Conservation (phyloP, 1,140 invertebrate genomes). For the honey bee (Apis mellifera) region Amel_HAv3.1 CM009934.2:5903001-5903500, state of each 20-base stretch:
- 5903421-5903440: slow-evolving; percentile 10
- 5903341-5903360: slow-evolving; percentile 72
- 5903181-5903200: slow-evolving; percentile 65
- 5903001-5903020: slow-evolving; percentile 61
- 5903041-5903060: slow-evolving; percentile 14
- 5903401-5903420: too few relatives aligned
- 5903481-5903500: slow-evolving; percentile 70
- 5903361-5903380: neutral
- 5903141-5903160: slow-evolving; percentile 55
- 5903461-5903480: slow-evolving; percentile 26
- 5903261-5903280: slow-evolving; percentile 56
- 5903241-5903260: slow-evolving; percentile 66
- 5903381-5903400: too few relatives aligned
- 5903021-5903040: slow-evolving; percentile 52
- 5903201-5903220: slow-evolving; percentile 64
- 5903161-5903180: slow-evolving; percentile 67
- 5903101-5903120: neutral
- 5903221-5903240: slow-evolving; percentile 66
- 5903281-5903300: slow-evolving; percentile 68
- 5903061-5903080: too few relatives aligned
- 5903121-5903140: neutral
- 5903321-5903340: slow-evolving; percentile 62
- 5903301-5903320: slow-evolving; percentile 30
- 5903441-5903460: neutral
- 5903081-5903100: neutral